Evolutionary conservation across 2,888 invertebrate species (phyloP).

Genomic region (Drosophila paramelanica): DNA sequence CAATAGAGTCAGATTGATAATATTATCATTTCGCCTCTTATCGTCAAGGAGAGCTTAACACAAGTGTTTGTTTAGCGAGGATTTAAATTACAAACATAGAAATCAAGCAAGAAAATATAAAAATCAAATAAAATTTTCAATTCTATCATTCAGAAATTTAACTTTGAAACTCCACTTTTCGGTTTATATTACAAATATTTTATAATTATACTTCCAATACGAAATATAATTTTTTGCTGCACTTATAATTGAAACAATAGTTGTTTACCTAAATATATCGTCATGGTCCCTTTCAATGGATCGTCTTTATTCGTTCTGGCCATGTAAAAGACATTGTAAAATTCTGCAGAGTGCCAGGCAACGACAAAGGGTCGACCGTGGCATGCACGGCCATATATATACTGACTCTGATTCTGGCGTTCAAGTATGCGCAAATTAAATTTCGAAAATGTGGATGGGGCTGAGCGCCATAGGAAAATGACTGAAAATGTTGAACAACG

Average conservation of each 20-base stretch:
- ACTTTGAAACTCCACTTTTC: too few relatives aligned
- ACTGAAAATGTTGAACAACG: conserved; percentile 6
- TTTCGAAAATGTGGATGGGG: conserved; percentile 29
- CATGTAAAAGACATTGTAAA: conserved; percentile 41
- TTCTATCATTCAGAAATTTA: too few relatives aligned
- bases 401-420: conserved; percentile 16
- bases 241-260: background rate
- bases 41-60: too few relatives aligned
- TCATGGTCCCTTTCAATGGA: background rate
- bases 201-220: too few relatives aligned
- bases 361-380: conserved; percentile 37
- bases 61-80: too few relatives aligned
- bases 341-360: conserved; percentile 44
- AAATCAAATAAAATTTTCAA: too few relatives aligned
- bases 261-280: conserved; percentile 41
- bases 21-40: too few relatives aligned
- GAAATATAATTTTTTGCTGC: conserved; percentile 1
- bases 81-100: too few relatives aligned
- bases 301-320: conserved; percentile 11
- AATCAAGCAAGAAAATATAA: too few relatives aligned
- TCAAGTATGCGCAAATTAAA: conserved; percentile 62
- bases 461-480: background rate
- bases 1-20: too few relatives aligned
- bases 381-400: conserved; percentile 35
- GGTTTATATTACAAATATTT: too few relatives aligned